Evolutionary conservation across 1,140 invertebrate species (phyloP).

Genomic region (Leptestheria dahalacensis): DNA sequence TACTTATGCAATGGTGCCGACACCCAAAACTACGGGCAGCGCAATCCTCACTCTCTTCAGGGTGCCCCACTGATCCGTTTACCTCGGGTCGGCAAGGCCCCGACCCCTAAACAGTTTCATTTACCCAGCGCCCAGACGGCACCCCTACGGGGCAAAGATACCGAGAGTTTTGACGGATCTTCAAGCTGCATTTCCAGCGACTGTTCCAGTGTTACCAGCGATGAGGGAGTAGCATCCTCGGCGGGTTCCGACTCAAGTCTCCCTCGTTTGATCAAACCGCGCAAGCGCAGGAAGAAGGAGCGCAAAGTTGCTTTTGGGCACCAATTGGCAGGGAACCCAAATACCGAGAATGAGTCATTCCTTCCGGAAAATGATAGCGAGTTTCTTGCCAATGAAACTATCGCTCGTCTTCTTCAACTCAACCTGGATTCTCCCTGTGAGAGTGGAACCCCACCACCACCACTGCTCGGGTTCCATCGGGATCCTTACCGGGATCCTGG

Average conservation of each 20-base stretch:
- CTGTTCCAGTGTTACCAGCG: constrained; percentile 51
- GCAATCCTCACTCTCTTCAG: background rate
- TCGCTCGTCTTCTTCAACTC: background rate
- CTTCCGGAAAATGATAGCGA: background rate
- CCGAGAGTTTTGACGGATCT: background rate
- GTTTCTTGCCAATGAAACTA: background rate
- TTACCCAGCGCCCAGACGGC: too few relatives aligned
- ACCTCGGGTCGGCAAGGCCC: background rate
- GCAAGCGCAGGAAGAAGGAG: constrained; percentile 77
- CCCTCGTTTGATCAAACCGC: constrained; percentile 70
- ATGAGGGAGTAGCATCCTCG: constrained; percentile 48
- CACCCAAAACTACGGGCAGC: background rate
- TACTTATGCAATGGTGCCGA: background rate
- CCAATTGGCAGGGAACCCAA: background rate
- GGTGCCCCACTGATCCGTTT: background rate
- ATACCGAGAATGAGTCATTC: background rate
- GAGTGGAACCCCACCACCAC: background rate
- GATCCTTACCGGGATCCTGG: too few relatives aligned
- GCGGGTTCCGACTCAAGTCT: constrained; percentile 45
- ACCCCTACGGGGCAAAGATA: too few relatives aligned
- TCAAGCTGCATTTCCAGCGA: constrained; percentile 26
- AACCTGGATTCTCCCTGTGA: background rate
- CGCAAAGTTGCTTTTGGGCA: constrained; percentile 19
- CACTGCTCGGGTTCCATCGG: background rate
- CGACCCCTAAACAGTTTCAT: too few relatives aligned